Base-by-base conservation (phyloP, 2,888 invertebrate genomes). In the Acleris emargana region DNA sequence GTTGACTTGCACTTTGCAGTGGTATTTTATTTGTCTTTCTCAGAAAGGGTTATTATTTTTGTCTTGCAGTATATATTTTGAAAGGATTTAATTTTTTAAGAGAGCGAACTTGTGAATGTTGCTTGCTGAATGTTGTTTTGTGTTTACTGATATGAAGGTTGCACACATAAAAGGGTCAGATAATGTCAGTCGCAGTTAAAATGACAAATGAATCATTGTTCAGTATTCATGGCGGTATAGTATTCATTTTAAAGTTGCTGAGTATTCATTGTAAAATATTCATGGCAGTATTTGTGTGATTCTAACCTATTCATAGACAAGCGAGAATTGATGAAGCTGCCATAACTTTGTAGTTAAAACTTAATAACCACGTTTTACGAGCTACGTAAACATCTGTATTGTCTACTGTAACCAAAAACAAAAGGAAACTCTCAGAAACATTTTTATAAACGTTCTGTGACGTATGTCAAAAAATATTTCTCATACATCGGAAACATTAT, bases 1-100 rank as follows among this genome's bases (percentile, higher is more conserved):
- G 62, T 70, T 58, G 68, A 72, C 58, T 72, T 53, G 63, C 50
- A 64, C 61, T 68, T 67, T 62, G 63, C 67, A 66, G 64, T 68
- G 54, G 67, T 71, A 70, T 71, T 72, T 69, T 73, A 45, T 67
- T 58, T 18, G 47, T 25, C 25, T 13, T 52, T 58, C 53, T 58
- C 58, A 64, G 32, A 53, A 58, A 22, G 20, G 7, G 32, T 58
- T 47, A 49, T 54, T 53, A 45, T 42, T 20, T 38, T 25, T 53
- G 25, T 25, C 6, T 52, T 20, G 28, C 5, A 45, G 62, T 51
- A 18, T 47, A 61, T 22, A 7, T 38, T 13, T 38, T 11, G 11
- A 1, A 32, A 32, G 9, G 32, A 9, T 32, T 9, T 32, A 9
- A 32, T 25, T 25, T 25, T 25, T 25, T 25, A 25, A 25, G 25